These are phyloP conservation scores for Pangasius krempfi DNA, from an alignment of 2,797 vertebrate genomes.

Conservation along the genomic window DNA sequence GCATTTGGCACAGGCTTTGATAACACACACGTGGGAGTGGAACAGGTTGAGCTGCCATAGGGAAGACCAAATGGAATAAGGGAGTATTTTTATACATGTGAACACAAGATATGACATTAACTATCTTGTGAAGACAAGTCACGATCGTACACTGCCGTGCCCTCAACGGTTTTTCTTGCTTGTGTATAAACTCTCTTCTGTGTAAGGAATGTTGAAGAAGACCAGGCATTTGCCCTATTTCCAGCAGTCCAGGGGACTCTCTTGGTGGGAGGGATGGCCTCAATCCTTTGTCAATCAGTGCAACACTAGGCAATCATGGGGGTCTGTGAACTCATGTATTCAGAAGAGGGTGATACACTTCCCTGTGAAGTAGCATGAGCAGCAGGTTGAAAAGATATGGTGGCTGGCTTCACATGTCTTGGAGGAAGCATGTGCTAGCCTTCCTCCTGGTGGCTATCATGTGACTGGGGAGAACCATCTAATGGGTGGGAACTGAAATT, in stretches of 20 bases:
- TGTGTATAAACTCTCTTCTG: not conserved
- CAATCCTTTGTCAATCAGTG: not conserved
- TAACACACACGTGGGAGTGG: constrained; percentile 66
- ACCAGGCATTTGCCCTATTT: not conserved
- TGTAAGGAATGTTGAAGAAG: not conserved
- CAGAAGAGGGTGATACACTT: not conserved
- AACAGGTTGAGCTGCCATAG: constrained; percentile 51
- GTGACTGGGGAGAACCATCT: not conserved
- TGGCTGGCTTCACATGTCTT: not conserved
- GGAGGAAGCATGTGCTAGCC: not conserved
- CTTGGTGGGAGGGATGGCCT: constrained; percentile 2
- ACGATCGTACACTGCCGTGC: constrained; percentile 26
- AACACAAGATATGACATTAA: constrained; percentile 59
- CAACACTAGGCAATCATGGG: not conserved
- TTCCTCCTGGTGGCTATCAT: not conserved
- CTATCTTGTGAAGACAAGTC: constrained; percentile 50
- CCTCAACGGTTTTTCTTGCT: constrained; percentile 15
- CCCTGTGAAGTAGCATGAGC: not conserved
- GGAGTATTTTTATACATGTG: constrained; percentile 65
- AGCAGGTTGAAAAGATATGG: constrained; percentile 10
- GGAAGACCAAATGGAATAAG: constrained; percentile 63
- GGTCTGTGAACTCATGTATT: not conserved
- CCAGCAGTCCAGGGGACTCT: not conserved
- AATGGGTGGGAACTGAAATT: not conserved
- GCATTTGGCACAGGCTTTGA: constrained; percentile 62